Evolutionary conservation across 2,113 vertebrate species (phyloP), one percentile per base, ranked within the genome.

Genomic region (Platysteira castanea): DNA sequence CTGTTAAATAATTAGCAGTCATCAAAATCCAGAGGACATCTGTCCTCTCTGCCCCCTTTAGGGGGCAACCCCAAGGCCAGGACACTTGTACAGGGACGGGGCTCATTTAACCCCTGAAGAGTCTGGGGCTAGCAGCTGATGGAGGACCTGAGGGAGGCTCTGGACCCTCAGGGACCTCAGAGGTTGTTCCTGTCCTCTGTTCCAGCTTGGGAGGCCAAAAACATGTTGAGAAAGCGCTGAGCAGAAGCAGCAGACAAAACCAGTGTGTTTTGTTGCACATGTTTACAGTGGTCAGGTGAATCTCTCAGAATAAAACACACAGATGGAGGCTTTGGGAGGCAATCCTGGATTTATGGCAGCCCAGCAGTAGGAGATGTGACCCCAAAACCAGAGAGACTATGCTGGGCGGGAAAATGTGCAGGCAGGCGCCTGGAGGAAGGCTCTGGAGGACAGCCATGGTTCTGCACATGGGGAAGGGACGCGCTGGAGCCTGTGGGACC

Each of bases 321-420:
- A 47, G 11, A 19, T 1, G 1, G 63, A 31, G 68, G 12, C 30
- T 60, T 73, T 1, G 0, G 41, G 33, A 69, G 33, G 27, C 6
- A 10, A 22, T 21, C 23, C 21, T 64, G 68, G 41, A 22, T 87
- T 77, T 73, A n/a, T 2, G 6, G 49, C 41, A 86, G 49, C 57
- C 46, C 5, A 15, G 41, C 39, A 76, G 44, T 20, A 35, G 49
- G 33, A 80, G 12, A 27, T 60, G 46, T n/a, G 21, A 18, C 46
- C 67, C 49, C 27, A 44, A 30, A 83, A 54, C 18, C 30, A 5
- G 6, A 52, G 46, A 64, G 47, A 26, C 1, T 1, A 3, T 37
- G 30, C 35, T 75, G 31, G 0, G 5, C 0, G 0, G 12, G 53
- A 21, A 54, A 57, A 31, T 1, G 4, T 1, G 0, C 52, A 26